A percentile compares a stretch with the other conserved stretches of the same genome.
Conservation (phyloP, 2,888 invertebrate genomes). For the Cerceris ruficornis region DNA sequence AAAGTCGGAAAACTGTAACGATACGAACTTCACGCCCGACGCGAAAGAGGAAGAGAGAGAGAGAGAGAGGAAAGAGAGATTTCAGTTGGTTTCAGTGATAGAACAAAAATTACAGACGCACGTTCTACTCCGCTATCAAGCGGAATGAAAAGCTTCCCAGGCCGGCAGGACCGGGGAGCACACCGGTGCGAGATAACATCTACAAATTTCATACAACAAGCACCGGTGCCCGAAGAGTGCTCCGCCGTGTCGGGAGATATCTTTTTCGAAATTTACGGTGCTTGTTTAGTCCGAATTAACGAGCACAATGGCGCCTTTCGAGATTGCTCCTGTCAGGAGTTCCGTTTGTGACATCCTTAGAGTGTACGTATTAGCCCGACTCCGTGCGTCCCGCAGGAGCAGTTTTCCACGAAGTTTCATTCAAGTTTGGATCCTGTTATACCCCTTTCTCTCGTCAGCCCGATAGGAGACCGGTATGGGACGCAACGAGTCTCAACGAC, state of each 20-base stretch:
- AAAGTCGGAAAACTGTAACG: too few relatives aligned
- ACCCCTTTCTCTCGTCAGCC: constrained; percentile 38
- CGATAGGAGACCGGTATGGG: constrained; percentile 51
- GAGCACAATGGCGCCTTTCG: constrained; percentile 49
- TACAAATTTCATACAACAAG: constrained; percentile 44
- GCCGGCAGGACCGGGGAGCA: not conserved
- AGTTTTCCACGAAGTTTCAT: constrained; percentile 68
- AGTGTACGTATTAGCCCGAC: constrained; percentile 60
- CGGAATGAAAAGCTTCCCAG: constrained; percentile 40
- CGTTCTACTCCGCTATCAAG: constrained; percentile 29
- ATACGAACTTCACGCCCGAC: not conserved
- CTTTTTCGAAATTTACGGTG: constrained; percentile 45
- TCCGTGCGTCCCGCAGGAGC: constrained; percentile 63
- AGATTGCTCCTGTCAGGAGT: constrained; percentile 59
- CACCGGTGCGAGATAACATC: constrained; percentile 37
- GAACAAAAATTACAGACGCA: constrained; percentile 41
- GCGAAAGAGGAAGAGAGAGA: not conserved
- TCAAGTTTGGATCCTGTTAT: constrained; percentile 63
- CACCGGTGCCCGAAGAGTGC: constrained; percentile 7
- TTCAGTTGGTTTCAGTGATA: not conserved
- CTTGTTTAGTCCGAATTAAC: constrained; percentile 52
- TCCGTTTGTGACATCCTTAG: constrained; percentile 58
- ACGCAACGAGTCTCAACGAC: constrained; percentile 60
- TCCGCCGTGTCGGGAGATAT: constrained; percentile 23
- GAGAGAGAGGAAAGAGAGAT: not conserved